Percentiles rank a stretch among this genome's conserved stretches.
phyloP scores from a whole-genome alignment of 2,888 invertebrate species.

The Oscheius sp. region DNA sequence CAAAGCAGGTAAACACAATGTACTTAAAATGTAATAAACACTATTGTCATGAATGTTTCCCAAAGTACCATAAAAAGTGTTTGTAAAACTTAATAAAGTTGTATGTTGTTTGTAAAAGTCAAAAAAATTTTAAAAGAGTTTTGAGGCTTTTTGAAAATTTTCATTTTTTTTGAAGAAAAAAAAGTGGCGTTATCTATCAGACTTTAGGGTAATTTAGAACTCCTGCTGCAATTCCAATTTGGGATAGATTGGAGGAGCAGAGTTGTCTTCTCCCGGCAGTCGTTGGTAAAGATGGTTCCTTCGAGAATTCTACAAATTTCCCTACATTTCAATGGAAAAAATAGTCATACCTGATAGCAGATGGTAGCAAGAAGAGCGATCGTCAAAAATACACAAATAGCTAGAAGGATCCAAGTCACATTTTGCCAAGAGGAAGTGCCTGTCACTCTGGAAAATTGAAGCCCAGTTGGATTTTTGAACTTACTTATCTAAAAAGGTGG shows the following conservation, averaged over 20 bases:
- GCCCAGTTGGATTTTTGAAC: no score
- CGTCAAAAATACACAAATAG: constrained; percentile 55
- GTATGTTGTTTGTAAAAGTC: no score
- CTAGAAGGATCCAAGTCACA: constrained; percentile 55
- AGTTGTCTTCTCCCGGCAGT: background rate
- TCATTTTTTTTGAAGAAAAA: no score
- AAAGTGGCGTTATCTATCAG: no score
- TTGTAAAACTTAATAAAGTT: no score
- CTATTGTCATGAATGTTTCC: no score
- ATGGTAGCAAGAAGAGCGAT: constrained; percentile 48
- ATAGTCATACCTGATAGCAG: constrained; percentile 41
- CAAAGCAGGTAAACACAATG: no score
- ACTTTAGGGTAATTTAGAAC: no score
- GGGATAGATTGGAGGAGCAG: background rate
- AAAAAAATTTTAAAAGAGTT: no score
- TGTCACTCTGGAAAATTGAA: constrained; percentile 41
- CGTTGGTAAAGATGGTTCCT: background rate
- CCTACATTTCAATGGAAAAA: background rate
- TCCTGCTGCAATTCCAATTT: constrained; percentile 9
- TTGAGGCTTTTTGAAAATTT: no score
- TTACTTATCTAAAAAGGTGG: constrained; percentile 20
- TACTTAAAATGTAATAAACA: no score
- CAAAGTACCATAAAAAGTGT: no score
- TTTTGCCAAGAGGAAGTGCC: constrained; percentile 56
- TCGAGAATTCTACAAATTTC: background rate